phyloP scores from a whole-genome alignment of 2,113 vertebrate genomes.

The Anolis carolinensis region DNA sequence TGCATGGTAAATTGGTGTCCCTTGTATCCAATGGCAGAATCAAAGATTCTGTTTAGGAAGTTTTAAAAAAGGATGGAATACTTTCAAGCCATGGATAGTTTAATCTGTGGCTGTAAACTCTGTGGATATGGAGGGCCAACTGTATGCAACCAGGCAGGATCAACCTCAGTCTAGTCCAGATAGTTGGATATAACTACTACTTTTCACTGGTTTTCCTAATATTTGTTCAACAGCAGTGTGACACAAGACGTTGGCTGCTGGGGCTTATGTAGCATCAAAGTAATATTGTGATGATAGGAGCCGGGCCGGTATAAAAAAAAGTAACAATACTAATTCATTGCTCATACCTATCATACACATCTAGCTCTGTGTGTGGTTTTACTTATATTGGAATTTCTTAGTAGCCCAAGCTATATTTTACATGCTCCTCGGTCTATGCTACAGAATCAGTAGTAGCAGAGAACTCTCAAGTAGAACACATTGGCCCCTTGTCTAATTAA shows the following conservation, averaged over 20 bases:
- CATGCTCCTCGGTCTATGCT: not conserved
- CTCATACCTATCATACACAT: not conserved
- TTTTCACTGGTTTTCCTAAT: not conserved
- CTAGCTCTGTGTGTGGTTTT: not conserved
- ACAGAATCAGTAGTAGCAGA: no score
- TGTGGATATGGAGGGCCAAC: no score
- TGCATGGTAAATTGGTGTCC: no score
- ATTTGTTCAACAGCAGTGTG: not conserved
- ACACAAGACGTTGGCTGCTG: not conserved
- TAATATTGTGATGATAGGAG: not conserved
- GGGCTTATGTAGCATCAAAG: not conserved
- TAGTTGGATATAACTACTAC: not conserved
- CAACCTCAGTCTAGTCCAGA: not conserved
- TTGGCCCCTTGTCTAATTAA: not conserved
- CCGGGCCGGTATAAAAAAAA: no score
- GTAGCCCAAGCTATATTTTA: not conserved
- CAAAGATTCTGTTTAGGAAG: no score
- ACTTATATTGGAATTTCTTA: not conserved
- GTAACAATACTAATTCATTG: not conserved
- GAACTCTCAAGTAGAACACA: not conserved
- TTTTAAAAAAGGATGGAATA: no score
- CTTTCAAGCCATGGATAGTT: no score
- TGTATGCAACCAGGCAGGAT: no score
- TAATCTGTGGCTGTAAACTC: no score
- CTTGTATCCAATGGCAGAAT: no score